phyloP scores from a whole-genome alignment of 2,113 vertebrate species.

The Pluvialis apricaria region DNA sequence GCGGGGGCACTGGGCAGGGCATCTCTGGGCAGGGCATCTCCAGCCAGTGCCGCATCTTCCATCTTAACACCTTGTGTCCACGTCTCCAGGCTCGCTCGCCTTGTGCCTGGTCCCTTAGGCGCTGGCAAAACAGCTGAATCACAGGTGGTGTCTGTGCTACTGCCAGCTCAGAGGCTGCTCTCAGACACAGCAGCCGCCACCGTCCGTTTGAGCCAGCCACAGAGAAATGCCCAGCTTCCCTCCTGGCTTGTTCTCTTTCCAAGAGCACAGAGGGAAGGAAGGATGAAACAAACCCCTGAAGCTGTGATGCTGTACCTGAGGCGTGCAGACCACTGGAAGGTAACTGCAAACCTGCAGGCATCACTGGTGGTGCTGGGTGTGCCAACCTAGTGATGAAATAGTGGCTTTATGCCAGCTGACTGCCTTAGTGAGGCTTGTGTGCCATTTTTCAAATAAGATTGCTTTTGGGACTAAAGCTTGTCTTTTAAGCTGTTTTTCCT shows the following conservation, averaged over 20 bases:
- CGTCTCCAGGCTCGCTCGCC: fast-evolving
- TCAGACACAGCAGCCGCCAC: background rate
- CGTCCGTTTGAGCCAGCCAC: fast-evolving
- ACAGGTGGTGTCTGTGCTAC: background rate
- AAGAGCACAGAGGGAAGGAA: background rate
- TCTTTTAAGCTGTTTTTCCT: background rate
- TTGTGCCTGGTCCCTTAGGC: background rate
- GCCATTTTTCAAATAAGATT: background rate
- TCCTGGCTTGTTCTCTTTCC: background rate
- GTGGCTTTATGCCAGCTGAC: background rate
- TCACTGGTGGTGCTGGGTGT: background rate
- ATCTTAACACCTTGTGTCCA: background rate
- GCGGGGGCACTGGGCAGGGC: background rate
- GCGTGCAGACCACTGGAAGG: background rate
- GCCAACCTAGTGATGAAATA: background rate
- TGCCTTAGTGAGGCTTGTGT: background rate
- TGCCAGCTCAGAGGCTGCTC: background rate
- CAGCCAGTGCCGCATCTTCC: background rate
- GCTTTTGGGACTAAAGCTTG: background rate
- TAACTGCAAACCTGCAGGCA: background rate
- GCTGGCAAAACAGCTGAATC: constrained; percentile 46
- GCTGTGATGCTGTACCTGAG: background rate
- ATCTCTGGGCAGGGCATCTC: background rate
- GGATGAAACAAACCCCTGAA: background rate
- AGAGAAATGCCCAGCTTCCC: fast-evolving